Evolutionary conservation across 2,888 invertebrate genomes (phyloP), one percentile per base, ranked within the genome.

Genomic region (Cryptophagus acutangulus): DNA sequence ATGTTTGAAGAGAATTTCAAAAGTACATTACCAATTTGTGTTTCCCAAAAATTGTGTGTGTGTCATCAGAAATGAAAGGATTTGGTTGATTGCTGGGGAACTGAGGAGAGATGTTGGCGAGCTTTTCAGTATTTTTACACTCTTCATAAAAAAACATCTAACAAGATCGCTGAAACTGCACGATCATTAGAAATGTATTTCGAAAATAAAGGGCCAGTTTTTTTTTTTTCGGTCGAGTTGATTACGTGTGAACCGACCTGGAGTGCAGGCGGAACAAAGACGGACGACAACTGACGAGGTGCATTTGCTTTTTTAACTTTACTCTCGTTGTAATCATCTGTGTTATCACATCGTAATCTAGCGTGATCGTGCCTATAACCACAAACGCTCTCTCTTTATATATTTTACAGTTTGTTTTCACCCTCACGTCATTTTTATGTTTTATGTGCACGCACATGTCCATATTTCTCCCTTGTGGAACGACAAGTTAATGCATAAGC

Each of bases 351-450:
- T 49, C 46, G 38, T 49, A 46, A 49, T 48, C 45, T 49, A 44
- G 48, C 49, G 51, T 51, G 48, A 47, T 45, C 45, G 41, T 33
- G 45, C 36, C 42, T 38, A 45, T 49, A 49, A 46, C 47, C 42
- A 40, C 41, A 49, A 51, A 50, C 49, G 48, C 43, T 51, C 44
- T 45, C 44, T 48, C 47, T 48, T 41, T 49, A 49, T 50, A 49
- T 50, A 50, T 52, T 51, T 51, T 49, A 51, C 51, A 49, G 51
- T 51, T 51, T 53, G 46, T 46, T 53, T 48, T 45, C 45, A 48
- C 46, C 48, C 49, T 41, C 44, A 36, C 44, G 51, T 46, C 49
- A 48, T 53, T 51, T 52, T 49, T 45, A 51, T 53, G 44, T 47
- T 51, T 51, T 49, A 51, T 49, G 49, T 45, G 46, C 51, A 53